Base-by-base conservation (phyloP, 1,140 invertebrate genomes). In the Gryon sp. region DNA sequence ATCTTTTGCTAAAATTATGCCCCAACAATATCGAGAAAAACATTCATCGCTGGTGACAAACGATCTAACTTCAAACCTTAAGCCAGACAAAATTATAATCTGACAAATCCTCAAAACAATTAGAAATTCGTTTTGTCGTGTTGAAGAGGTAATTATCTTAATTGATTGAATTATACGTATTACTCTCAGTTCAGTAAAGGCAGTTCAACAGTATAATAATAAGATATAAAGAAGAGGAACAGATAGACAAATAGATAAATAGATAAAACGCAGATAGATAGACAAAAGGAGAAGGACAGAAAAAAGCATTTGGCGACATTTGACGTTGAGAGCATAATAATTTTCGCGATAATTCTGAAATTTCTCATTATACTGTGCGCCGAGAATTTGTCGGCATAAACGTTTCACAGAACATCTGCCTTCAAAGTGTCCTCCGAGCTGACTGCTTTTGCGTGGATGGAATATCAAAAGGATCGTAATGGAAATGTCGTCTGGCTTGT, bases 391-490 rank as follows among this genome's bases (percentile, higher is more conserved):
- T 48, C 59, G 57, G 69, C 57, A 65, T 74, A 74, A 74, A 73
- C 69, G 76, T 73, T 78, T 73, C 57, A 57, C 75, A 69, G 70
- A 78, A 78, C 76, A 78, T 78, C 69, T 78, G 70, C 69, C 65
- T 74, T 78, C 69, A 70, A 69, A 78, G 69, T 74, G 69, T 78
- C 69, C 68, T 45, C 66, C 76, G 63, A 74, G 65, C 63, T 74
- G 70, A 70, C 76, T 74, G 69, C 69, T 73, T 78, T 73, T 73
- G 68, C 76, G 52, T 63, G 76, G 76, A 73, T 78, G 76, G 76
- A 74, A 74, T 78, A 78, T 78, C 76, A 78, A 78, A 74, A 78
- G 70, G 69, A 70, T 78, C 76, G 69, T 78, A 78, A 78, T 78
- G 69, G 70, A 78, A 78, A 78, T 70, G 76, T 74, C 69, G 65